Percentiles rank a stretch among this genome's conserved stretches.
Evolutionary conservation across 2,888 invertebrate species (phyloP).

Genomic region (Agrotis exclamationis): DNA sequence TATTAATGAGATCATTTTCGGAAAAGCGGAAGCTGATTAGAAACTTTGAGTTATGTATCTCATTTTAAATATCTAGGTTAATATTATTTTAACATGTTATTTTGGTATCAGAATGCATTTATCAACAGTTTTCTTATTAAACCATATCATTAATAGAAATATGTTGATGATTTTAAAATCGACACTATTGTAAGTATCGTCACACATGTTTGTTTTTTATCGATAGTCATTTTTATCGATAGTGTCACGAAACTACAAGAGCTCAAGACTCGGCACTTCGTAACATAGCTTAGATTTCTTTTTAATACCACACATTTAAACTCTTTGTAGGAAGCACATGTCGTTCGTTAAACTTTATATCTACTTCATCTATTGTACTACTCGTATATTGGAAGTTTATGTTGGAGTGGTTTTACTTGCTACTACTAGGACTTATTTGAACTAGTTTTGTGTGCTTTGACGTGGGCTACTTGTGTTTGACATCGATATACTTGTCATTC

Average conservation of each 20-base stretch:
- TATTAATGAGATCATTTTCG: conserved; percentile 71
- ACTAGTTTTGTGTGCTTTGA: conserved; percentile 33
- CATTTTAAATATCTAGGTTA: conserved; percentile 55
- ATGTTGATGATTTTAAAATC: neutral
- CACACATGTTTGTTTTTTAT: conserved; percentile 13
- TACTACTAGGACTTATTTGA: conserved; percentile 31
- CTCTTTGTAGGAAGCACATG: conserved; percentile 79
- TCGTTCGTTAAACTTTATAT: conserved; percentile 74
- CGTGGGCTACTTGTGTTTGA: neutral
- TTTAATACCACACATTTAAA: conserved; percentile 90
- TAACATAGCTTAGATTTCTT: conserved; percentile 86
- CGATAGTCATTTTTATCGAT: conserved; percentile 49
- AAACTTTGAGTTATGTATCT: conserved; percentile 67
- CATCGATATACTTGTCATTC: neutral
- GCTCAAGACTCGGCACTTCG: conserved; percentile 81
- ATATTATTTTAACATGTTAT: conserved; percentile 35
- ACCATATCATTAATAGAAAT: neutral
- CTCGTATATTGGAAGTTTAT: conserved; percentile 60
- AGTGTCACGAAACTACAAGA: conserved; percentile 69
- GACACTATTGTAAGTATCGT: neutral
- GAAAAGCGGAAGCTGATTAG: conserved; percentile 66
- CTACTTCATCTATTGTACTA: conserved; percentile 69
- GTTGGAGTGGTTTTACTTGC: conserved; percentile 50
- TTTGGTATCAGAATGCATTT: conserved; percentile 1
- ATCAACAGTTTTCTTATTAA: too few relatives aligned